Evolutionary conservation across 1,140 invertebrate genomes (phyloP), one percentile per base, ranked within the genome.

Genomic region (Sesamia nonagrioides): DNA sequence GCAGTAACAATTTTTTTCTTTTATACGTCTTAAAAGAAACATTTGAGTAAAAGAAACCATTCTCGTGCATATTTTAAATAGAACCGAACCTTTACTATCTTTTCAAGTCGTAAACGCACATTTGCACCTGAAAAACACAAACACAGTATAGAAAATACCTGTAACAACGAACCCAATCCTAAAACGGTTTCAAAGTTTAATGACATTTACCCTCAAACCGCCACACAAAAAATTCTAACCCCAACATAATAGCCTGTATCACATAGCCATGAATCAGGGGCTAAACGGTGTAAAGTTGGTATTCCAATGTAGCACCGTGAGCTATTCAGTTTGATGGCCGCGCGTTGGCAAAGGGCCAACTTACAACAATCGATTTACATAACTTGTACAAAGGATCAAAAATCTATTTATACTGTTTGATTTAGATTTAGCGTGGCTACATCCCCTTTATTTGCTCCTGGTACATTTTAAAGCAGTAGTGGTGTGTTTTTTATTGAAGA

Each of bases 291-390:
- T 42, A 75, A 61, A 75, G 73, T 75, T 61, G 73, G 73, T 75
- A 75, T 75, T 75, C 73, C 63, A 15, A n/a, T 50, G 63, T 48
- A 45, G 73, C 56, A 60, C 73, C 56, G 56, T 60, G 73, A 48
- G 40, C 73, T 18, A 75, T 75, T 75, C 56, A 50, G 58, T 40
- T 21, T 50, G 73, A 75, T 61, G 73, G 73, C 40, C 18, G 42
- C 40, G 15, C 58, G 40, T 63, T 75, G 73, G 73, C 73, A 75
- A 5, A 11, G 33, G 27, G 2, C 73, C 73, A 75, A 75, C 73
- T 75, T 75, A 42, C 42, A 58, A 75, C 73, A 48, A 75, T 75
- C 73, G 73, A 75, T 75, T 75, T 75, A 75, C 73, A 75, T 75
- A 75, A 75, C 73, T 75, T 61, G 73, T 42, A 48, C 37, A 48